Conservation (phyloP, 1,140 invertebrate species). For the Eulimnadia texana region DNA sequence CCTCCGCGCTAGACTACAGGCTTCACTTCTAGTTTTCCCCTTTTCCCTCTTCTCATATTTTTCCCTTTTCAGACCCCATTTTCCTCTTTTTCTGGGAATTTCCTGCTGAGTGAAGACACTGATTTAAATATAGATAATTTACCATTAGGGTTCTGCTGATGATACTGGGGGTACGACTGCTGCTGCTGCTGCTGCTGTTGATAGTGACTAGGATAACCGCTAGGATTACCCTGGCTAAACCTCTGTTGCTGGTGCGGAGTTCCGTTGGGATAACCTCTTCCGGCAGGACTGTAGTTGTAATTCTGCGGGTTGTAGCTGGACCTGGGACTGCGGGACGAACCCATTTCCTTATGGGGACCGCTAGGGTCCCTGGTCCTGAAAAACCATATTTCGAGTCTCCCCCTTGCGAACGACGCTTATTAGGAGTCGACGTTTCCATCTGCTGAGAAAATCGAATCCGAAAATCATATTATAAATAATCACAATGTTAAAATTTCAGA, state of each 20-base stretch:
- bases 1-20: too few relatives aligned
- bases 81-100: too few relatives aligned
- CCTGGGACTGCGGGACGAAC: not conserved
- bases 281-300: not conserved
- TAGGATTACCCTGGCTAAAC: not conserved
- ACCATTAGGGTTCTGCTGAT: not conserved
- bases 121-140: too few relatives aligned
- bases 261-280: not conserved
- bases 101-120: too few relatives aligned
- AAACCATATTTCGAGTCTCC: constrained; percentile 48
- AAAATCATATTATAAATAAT: constrained; percentile 6
- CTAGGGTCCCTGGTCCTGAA: constrained; percentile 25
- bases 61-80: too few relatives aligned
- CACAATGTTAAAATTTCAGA: not conserved
- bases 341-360: not conserved
- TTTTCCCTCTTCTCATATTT: too few relatives aligned
- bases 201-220: not conserved
- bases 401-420: constrained; percentile 28
- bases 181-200: not conserved
- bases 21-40: too few relatives aligned
- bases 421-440: constrained; percentile 1
- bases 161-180: not conserved
- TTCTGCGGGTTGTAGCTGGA: not conserved
- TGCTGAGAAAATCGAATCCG: constrained; percentile 8
- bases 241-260: not conserved